Percentiles rank a stretch among this genome's conserved stretches.
phyloP scores from a whole-genome alignment of 2,888 invertebrate genomes.

The Silvanus unidentatus region DNA sequence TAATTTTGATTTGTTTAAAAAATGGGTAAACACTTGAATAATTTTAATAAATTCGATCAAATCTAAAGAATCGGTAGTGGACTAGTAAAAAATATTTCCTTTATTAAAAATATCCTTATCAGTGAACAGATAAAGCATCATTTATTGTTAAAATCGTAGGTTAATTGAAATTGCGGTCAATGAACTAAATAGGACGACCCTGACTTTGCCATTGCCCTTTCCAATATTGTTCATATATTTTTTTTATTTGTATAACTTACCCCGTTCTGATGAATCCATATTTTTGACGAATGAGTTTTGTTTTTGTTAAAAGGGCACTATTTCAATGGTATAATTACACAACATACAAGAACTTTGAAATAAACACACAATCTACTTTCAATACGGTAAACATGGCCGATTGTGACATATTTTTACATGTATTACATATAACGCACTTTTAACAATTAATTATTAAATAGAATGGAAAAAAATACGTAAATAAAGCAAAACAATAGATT shows the following conservation, averaged over 20 bases:
- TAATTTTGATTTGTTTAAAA: too few relatives aligned
- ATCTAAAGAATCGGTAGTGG: too few relatives aligned
- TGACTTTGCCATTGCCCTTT: slow-evolving; percentile 58
- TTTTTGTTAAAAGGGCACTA: slow-evolving; percentile 9
- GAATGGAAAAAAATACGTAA: too few relatives aligned
- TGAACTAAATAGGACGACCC: slow-evolving; percentile 57
- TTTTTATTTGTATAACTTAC: slow-evolving; percentile 26
- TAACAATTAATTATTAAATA: too few relatives aligned
- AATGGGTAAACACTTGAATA: too few relatives aligned
- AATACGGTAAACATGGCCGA: slow-evolving; percentile 44
- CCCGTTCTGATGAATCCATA: slow-evolving; percentile 41
- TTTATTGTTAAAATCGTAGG: slow-evolving; percentile 4
- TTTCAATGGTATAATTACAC: slow-evolving; percentile 37
- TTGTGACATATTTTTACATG: slow-evolving; percentile 6
- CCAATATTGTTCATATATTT: slow-evolving; percentile 34
- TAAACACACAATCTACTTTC: slow-evolving; percentile 43
- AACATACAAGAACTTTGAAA: slow-evolving; percentile 16
- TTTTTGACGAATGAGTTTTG: not conserved
- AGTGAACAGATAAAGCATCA: too few relatives aligned
- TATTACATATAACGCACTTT: not conserved
- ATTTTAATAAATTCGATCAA: too few relatives aligned
- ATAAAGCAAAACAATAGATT: too few relatives aligned
- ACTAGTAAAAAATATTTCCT: too few relatives aligned
- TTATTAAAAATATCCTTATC: too few relatives aligned
- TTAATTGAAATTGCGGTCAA: slow-evolving; percentile 50